Evolutionary conservation across 2,113 vertebrate genomes (phyloP).

Genomic region (Anas platyrhynchos): DNA sequence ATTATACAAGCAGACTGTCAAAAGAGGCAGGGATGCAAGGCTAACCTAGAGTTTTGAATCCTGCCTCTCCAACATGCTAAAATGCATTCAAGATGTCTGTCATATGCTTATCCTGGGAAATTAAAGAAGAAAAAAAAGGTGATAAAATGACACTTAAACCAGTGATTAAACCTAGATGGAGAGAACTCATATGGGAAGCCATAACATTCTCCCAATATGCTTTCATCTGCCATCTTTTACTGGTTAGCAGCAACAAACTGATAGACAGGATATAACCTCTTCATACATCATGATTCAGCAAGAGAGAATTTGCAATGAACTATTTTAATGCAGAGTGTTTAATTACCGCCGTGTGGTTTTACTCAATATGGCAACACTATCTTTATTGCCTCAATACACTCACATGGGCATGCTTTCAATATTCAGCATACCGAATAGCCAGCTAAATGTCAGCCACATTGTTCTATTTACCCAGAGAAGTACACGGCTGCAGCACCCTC

Average conservation of each 20-base stretch:
- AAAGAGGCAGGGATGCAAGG: neutral
- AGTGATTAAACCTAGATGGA: neutral
- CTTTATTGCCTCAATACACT: neutral
- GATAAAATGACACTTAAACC: neutral
- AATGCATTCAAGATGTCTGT: neutral
- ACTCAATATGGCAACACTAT: neutral
- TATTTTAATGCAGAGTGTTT: neutral
- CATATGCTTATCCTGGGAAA: neutral
- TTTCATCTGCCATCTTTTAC: neutral
- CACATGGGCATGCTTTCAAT: neutral
- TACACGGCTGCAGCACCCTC: neutral
- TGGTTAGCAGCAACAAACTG: neutral
- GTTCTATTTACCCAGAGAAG: neutral
- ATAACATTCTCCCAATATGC: neutral
- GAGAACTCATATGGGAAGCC: neutral
- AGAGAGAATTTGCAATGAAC: neutral
- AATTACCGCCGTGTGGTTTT: conserved; percentile 14
- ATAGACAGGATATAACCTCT: neutral
- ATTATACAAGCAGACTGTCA: neutral
- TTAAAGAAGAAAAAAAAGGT: neutral
- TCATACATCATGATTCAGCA: neutral
- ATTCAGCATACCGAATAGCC: neutral
- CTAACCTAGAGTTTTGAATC: neutral
- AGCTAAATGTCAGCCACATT: neutral
- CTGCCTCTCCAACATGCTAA: neutral